phyloP scores from a whole-genome alignment of 2,797 vertebrate genomes.

The Sternarchorhynchus goeldii region DNA sequence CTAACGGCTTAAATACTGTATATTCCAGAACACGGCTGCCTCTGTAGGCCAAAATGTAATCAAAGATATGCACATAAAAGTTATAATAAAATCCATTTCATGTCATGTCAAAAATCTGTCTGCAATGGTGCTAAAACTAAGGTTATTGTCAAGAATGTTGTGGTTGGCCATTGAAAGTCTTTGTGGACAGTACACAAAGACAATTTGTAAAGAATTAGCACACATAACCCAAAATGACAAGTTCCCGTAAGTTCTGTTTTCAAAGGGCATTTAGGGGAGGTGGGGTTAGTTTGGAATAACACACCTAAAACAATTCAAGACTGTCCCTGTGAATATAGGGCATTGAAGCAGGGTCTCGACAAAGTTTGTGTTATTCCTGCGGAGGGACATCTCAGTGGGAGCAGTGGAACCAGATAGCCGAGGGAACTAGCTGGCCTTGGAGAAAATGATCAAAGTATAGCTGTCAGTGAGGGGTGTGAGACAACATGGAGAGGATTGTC shows the following conservation, averaged over 20 bases:
- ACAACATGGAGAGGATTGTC: conserved; percentile 14
- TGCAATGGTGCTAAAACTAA: neutral
- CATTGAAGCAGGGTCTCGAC: conserved; percentile 8
- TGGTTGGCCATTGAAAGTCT: neutral
- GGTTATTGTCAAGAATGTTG: neutral
- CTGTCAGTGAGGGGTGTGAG: conserved; percentile 22
- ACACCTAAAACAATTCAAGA: conserved; percentile 32
- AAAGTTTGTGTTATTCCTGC: conserved; percentile 31
- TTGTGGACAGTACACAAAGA: neutral
- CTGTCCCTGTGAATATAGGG: neutral
- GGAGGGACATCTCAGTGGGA: conserved; percentile 22
- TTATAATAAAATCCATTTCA: conserved; percentile 27
- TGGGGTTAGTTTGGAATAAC: conserved; percentile 33
- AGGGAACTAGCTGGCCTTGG: conserved; percentile 28
- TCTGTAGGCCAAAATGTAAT: conserved; percentile 14
- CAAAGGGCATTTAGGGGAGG: neutral
- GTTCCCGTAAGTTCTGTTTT: neutral
- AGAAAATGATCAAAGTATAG: conserved; percentile 41
- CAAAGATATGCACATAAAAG: conserved; percentile 15
- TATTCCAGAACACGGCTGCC: neutral
- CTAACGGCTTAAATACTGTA: conserved; percentile 31
- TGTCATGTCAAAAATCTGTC: conserved; percentile 8
- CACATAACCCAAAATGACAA: neutral
- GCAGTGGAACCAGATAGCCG: conserved; percentile 28
- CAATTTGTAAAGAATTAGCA: conserved; percentile 3